phyloP scores from a whole-genome alignment of 2,113 vertebrate species.

The Lepisosteus osseus region DNA sequence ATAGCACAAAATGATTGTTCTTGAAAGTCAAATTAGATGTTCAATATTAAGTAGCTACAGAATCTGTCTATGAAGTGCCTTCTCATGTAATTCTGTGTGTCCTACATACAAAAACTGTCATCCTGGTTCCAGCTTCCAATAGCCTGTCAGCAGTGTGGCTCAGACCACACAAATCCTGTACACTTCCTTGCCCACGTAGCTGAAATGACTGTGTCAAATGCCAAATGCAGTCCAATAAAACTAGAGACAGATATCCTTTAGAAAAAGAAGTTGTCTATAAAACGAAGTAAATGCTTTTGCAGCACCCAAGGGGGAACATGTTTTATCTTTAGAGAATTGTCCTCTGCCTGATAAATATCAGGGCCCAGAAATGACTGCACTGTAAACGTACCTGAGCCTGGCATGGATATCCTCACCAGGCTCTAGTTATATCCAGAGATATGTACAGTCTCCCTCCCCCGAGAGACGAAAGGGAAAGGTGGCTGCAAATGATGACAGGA shows the following conservation, averaged over 20 bases:
- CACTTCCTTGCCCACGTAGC: too few relatives aligned
- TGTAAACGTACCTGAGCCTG: conserved; percentile 53
- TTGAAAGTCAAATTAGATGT: too few relatives aligned
- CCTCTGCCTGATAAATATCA: conserved; percentile 60
- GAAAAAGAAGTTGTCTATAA: neutral
- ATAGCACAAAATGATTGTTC: too few relatives aligned
- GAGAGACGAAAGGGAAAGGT: conserved; percentile 43
- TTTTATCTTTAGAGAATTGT: conserved; percentile 48
- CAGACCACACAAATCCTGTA: too few relatives aligned
- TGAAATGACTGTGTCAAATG: neutral
- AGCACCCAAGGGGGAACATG: conserved; percentile 37
- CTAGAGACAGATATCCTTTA: neutral
- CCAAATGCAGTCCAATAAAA: conserved; percentile 13
- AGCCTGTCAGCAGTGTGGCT: too few relatives aligned
- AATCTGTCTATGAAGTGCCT: too few relatives aligned
- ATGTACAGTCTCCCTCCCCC: conserved; percentile 15
- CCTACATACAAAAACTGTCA: too few relatives aligned
- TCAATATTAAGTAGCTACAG: too few relatives aligned
- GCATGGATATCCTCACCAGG: conserved; percentile 42
- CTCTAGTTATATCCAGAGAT: conserved; percentile 37
- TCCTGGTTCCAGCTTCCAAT: too few relatives aligned
- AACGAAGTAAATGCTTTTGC: conserved; percentile 32
- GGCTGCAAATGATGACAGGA: conserved; percentile 47
- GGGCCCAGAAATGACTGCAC: conserved; percentile 40
- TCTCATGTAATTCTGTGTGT: too few relatives aligned